Conservation (phyloP, 2,797 vertebrate species). For the Lepilemur ruficaudatus region DNA sequence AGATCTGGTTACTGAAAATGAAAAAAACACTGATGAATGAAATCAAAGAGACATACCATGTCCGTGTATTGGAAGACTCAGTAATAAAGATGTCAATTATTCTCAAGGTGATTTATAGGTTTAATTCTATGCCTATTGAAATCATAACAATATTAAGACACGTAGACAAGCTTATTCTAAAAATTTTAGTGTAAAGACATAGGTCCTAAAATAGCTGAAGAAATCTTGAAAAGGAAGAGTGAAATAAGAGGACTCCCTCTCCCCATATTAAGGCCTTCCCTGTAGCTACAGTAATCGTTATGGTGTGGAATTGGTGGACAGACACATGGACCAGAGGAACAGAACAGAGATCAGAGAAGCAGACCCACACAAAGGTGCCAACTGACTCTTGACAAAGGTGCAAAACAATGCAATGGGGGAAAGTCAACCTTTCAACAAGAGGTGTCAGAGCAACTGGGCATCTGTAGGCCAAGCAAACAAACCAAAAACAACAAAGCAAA, state of each 20-base stretch:
- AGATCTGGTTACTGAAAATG: not conserved
- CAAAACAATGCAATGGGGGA: not conserved
- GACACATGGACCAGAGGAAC: too few relatives aligned
- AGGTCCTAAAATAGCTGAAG: not conserved
- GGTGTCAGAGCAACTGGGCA: too few relatives aligned
- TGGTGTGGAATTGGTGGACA: rapidly evolving
- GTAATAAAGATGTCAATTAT: not conserved
- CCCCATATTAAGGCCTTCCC: not conserved
- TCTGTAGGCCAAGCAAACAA: too few relatives aligned
- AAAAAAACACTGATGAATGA: not conserved
- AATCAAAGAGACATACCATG: not conserved
- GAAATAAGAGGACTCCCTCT: not conserved
- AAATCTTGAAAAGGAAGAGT: not conserved
- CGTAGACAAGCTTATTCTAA: not conserved
- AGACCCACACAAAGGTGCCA: too few relatives aligned
- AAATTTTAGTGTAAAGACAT: not conserved
- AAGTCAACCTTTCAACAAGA: not conserved
- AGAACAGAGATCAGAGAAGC: not conserved
- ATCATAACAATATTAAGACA: not conserved
- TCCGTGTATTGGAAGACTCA: not conserved
- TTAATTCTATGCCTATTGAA: not conserved
- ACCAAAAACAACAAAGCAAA: not conserved
- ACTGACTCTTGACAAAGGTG: not conserved
- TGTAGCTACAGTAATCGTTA: too few relatives aligned
- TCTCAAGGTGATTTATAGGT: too few relatives aligned